These are phyloP conservation scores for Myotis brandtii DNA, from an alignment of 2,113 vertebrate genomes.

Conservation along the genomic window DNA sequence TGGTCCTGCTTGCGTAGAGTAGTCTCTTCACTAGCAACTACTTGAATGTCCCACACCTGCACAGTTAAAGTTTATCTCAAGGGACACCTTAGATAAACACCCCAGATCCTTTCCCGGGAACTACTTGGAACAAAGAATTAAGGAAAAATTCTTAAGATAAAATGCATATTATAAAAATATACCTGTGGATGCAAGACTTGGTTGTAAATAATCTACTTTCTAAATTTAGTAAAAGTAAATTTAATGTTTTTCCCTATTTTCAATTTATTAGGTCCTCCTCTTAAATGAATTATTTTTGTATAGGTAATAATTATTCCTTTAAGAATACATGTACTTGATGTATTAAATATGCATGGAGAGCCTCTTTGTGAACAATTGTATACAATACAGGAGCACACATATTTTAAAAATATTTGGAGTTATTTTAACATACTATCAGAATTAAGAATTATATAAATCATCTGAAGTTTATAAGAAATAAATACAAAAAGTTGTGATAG, in stretches of 20 bases:
- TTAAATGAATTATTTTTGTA: slow-evolving; percentile 20
- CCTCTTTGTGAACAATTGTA: neutral
- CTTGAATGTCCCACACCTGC: too few relatives aligned
- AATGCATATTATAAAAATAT: neutral
- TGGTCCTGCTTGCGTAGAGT: too few relatives aligned
- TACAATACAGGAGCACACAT: neutral
- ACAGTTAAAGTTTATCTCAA: too few relatives aligned
- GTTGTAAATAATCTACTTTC: neutral
- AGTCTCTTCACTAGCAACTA: too few relatives aligned
- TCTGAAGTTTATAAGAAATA: neutral
- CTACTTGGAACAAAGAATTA: neutral
- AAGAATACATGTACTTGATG: neutral
- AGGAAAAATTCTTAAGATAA: neutral
- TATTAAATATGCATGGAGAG: slow-evolving; percentile 26
- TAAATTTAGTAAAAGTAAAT: slow-evolving; percentile 33
- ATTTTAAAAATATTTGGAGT: neutral
- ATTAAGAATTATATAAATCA: neutral
- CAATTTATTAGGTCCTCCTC: neutral
- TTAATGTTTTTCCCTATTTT: neutral
- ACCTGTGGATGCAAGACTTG: neutral
- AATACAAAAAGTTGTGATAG: neutral
- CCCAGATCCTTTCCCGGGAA: too few relatives aligned
- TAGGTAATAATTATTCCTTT: neutral
- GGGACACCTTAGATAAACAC: too few relatives aligned
- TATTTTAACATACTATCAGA: neutral